Conservation (phyloP, 2,888 invertebrate species). For the Oligia fasciuncula region DNA sequence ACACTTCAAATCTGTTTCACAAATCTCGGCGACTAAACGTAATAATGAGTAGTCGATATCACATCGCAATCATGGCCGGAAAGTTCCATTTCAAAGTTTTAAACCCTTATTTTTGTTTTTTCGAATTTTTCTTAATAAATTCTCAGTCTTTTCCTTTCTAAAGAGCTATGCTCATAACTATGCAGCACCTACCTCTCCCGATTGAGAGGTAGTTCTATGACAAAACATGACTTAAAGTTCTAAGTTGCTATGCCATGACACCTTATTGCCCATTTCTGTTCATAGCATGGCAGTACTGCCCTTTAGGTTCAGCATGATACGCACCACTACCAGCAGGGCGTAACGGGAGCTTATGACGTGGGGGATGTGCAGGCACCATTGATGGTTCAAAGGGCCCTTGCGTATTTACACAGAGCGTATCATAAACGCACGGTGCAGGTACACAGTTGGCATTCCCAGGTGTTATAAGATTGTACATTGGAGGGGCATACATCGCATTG, state of each 20-base stretch:
- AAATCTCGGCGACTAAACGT: background rate
- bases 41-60: background rate
- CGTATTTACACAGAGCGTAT: background rate
- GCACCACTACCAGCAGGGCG: background rate
- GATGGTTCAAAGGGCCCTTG: background rate
- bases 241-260: background rate
- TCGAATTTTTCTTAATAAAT: background rate
- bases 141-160: conserved; percentile 20
- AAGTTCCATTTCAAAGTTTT: background rate
- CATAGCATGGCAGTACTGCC: background rate
- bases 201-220: conserved; percentile 6
- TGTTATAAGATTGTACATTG: background rate
- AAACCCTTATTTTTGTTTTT: background rate
- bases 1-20: conserved; percentile 5
- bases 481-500: background rate
- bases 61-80: background rate
- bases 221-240: background rate
- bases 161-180: conserved; percentile 21
- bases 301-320: background rate
- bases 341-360: background rate
- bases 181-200: conserved; percentile 26
- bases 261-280: background rate
- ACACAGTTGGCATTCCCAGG: background rate
- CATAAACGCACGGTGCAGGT: background rate
- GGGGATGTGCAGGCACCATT: background rate